phyloP scores from a whole-genome alignment of 2,888 invertebrate genomes.

The Watsonalla binaria region DNA sequence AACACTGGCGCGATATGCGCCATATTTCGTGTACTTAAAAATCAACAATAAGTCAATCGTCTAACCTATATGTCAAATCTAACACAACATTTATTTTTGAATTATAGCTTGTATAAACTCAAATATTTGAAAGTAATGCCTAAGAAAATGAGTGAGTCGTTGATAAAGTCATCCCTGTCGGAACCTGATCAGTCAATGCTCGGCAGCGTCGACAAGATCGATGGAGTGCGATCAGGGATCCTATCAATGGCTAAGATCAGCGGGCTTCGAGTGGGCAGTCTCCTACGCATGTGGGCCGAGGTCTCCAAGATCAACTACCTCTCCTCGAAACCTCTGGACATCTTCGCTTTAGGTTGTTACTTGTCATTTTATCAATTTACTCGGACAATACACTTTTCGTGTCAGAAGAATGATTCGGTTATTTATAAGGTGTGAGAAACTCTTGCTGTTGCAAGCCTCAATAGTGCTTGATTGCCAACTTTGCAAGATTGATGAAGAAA shows the following conservation, averaged over 20 bases:
- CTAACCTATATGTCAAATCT: too few species aligned
- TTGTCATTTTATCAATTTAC: background rate
- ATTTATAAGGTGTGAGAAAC: too few species aligned
- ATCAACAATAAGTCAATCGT: too few species aligned
- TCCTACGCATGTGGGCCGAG: conserved; percentile 39
- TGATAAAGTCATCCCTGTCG: background rate
- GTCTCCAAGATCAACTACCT: conserved; percentile 51
- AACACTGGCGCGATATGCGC: too few species aligned
- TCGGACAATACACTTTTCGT: background rate
- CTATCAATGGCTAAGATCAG: conserved; percentile 4
- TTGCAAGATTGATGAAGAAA: too few species aligned
- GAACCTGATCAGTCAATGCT: background rate
- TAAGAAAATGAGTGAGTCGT: background rate
- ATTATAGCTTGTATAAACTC: too few species aligned
- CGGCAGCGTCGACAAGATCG: background rate
- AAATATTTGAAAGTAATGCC: background rate
- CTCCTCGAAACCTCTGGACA: conserved; percentile 25
- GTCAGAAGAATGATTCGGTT: too few species aligned
- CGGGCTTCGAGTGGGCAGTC: conserved; percentile 32
- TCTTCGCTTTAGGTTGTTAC: conserved; percentile 28
- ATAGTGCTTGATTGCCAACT: too few species aligned
- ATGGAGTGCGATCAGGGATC: background rate
- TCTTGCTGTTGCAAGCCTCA: too few species aligned
- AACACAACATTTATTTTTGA: too few species aligned
- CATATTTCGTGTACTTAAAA: too few species aligned